phyloP scores from a whole-genome alignment of 2,888 invertebrate genomes.

The Keiferia lycopersicella region DNA sequence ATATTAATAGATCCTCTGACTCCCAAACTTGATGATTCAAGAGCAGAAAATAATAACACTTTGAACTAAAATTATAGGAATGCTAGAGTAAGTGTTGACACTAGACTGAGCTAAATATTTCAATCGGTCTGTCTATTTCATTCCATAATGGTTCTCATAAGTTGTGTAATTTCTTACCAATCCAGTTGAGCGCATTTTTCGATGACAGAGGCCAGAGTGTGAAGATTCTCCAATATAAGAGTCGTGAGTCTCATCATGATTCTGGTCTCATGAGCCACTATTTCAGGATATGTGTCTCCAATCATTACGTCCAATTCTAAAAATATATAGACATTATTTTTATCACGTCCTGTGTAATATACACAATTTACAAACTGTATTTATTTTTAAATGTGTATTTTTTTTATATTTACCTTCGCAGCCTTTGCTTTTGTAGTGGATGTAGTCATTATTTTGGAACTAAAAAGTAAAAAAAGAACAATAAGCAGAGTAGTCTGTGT shows the following conservation, averaged over 20 bases:
- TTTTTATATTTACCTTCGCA: constrained; percentile 75
- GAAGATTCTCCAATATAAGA: constrained; percentile 81
- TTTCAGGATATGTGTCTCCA: constrained; percentile 90
- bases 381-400: neutral
- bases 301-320: constrained; percentile 87
- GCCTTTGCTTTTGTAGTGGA: constrained; percentile 87
- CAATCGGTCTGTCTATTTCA: too few species aligned
- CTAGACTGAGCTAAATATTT: too few species aligned
- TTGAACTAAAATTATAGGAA: too few species aligned
- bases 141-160: neutral
- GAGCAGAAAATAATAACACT: too few species aligned
- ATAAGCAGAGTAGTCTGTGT: neutral
- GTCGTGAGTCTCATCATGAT: constrained; percentile 86
- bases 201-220: constrained; percentile 79
- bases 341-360: too few species aligned
- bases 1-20: too few species aligned
- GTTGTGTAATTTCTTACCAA: constrained; percentile 80
- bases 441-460: constrained; percentile 84
- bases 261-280: constrained; percentile 89
- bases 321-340: neutral
- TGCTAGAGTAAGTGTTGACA: too few species aligned
- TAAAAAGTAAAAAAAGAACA: constrained; percentile 44
- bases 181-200: constrained; percentile 85
- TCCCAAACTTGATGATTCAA: too few species aligned
- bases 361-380: too few species aligned